Evolutionary conservation across 2,888 invertebrate species (phyloP).

Genomic region (Nysson spinosus): DNA sequence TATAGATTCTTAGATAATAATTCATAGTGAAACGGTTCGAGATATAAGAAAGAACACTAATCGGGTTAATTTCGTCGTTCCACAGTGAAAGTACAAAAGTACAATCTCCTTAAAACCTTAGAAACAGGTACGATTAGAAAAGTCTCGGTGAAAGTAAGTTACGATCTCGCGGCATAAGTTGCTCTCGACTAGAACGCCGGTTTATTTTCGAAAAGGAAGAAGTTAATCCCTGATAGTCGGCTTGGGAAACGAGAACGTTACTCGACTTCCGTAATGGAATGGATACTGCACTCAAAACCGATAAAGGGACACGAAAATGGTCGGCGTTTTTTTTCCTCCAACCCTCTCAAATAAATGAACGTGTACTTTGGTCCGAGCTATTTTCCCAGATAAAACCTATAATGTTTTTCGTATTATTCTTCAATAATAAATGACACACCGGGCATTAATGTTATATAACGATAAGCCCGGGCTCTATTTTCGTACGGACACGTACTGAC

Average conservation of each 20-base stretch:
- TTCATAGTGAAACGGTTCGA: no score
- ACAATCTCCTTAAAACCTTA: no score
- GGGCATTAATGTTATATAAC: slow-evolving; percentile 25
- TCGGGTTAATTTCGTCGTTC: no score
- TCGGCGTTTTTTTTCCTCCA: slow-evolving; percentile 4
- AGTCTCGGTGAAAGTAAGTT: no score
- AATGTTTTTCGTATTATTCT: slow-evolving; percentile 29
- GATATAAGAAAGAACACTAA: no score
- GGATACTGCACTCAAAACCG: neutral
- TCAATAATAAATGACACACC: slow-evolving; percentile 12
- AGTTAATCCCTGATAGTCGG: no score
- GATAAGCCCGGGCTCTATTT: slow-evolving; percentile 25
- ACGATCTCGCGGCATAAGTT: no score
- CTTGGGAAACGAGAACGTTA: neutral
- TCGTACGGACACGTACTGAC: slow-evolving; percentile 15
- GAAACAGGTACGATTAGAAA: no score
- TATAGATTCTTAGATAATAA: no score
- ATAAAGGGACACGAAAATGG: neutral
- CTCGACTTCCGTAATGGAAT: neutral
- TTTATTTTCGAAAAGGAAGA: no score
- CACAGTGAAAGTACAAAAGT: no score
- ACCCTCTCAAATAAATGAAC: slow-evolving; percentile 9
- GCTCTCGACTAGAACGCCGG: no score
- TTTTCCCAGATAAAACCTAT: slow-evolving; percentile 1
- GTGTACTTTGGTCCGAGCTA: slow-evolving; percentile 5